Evolutionary conservation across 64 coral and sea anemone species (phyloP), one percentile per base, ranked within the genome.

Genomic region (Catalaphyllia jardinei): DNA sequence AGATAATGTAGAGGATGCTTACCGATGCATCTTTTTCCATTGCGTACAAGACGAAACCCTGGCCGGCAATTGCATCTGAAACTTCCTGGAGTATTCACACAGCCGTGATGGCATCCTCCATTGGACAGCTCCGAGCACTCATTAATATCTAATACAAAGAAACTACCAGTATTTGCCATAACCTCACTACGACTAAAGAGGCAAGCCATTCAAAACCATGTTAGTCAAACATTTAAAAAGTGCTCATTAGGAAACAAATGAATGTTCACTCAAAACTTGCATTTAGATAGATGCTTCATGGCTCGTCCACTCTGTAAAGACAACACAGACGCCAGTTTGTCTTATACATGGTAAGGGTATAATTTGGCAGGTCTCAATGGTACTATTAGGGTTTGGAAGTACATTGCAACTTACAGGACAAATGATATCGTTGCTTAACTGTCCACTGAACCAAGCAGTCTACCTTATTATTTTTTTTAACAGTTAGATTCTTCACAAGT

Each of bases 71-170:
- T 83, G 38, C 90, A 92, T 86, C 74, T 86, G 73, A 86, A 92
- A 38, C 90, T 92, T 69, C 90, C 90, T 18, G 81, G 82, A 0
- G 90, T 92, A 71, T 92, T 92, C 8, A 86, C 72, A 77, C 90
- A 92, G 28, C 55, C 42, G 8, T 77, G 71, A 77, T 92, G 80
- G 35, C 90, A 92, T 8, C 90, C 90, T 42, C 90, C 90, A 63
- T 86, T 92, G 0, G 20, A 19, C 52, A 4, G 50, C 39, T 86
- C 83, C 18, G 60, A 65, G 31, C 90, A 92, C 50, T 92, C 90
- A 38, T 92, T 71, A 27, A 92, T 69, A 62, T 92, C 90, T 92
- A 77, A 22, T 25, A 25, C 27, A 77, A 27, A 79, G 59, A 67
- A 60, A 25, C 22, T 27, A 69, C 10, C 11, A 69, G 9, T 3